These are phyloP conservation scores for Otus sunia DNA, from an alignment of 2,113 vertebrate species.

Conservation along the genomic window DNA sequence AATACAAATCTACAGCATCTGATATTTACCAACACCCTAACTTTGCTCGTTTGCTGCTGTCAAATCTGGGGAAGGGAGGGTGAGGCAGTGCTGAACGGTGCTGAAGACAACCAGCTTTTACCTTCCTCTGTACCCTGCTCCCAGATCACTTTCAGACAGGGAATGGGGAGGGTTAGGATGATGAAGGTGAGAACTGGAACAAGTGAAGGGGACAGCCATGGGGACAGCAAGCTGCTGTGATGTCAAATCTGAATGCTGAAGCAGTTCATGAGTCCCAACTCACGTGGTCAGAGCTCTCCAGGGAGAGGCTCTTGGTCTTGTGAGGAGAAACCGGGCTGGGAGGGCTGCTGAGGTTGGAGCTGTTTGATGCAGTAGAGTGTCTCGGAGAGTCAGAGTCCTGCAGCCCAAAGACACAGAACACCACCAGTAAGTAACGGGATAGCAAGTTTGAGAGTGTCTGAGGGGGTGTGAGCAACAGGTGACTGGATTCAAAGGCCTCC, in stretches of 20 bases:
- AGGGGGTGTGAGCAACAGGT: not conserved
- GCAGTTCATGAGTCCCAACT: constrained; percentile 93
- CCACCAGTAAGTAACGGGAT: not conserved
- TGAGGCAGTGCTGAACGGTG: not conserved
- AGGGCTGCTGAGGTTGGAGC: constrained; percentile 98
- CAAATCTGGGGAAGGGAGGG: not conserved
- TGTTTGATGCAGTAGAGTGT: constrained; percentile 97
- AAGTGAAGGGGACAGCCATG: constrained; percentile 40
- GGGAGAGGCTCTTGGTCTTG: constrained; percentile 94
- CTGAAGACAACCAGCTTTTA: constrained; percentile 27
- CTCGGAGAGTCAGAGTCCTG: constrained; percentile 98
- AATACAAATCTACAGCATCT: constrained; percentile 56
- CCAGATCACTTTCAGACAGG: not conserved
- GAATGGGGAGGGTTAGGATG: constrained; percentile 9
- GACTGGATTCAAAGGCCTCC: not conserved
- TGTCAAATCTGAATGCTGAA: constrained; percentile 66
- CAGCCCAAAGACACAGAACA: constrained; percentile 38
- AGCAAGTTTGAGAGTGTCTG: not conserved
- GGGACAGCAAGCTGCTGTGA: constrained; percentile 57
- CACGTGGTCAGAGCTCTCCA: constrained; percentile 95
- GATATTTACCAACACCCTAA: constrained; percentile 41
- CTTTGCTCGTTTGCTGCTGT: constrained; percentile 33
- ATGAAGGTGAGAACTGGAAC: constrained; percentile 44
- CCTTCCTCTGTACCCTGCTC: constrained; percentile 37
- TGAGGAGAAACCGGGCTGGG: constrained; percentile 93